Evolutionary conservation across 1,140 invertebrate species (phyloP), one percentile per base, ranked within the genome.

Genomic region (Theocolax elegans): DNA sequence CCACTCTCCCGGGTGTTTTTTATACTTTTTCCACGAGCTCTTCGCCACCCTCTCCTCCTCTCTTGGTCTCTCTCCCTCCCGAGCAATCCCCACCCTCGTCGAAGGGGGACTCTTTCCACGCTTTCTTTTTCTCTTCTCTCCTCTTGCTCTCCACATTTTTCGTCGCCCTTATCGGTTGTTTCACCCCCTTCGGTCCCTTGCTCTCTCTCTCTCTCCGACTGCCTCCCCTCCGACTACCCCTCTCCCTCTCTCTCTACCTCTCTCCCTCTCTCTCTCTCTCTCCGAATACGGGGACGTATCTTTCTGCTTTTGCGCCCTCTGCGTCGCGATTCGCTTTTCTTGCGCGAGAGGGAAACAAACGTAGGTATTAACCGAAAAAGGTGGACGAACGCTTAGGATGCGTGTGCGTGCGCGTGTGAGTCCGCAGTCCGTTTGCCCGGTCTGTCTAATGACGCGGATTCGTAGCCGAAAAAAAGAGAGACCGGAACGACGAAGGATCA

Each of bases 341-440:
- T 35, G 31, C 31, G 31, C 31, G 31, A 35, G 31, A 35, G 42
- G 6, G 25, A 49, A 64, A 51, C 46, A 38, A 64, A 31, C 46
- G 66, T 77, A 74, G 74, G 81, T 78, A 83, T 84, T 82, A 84
- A 83, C 79, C 80, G 76, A 76, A 80, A 83, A 85, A 85, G 82
- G 81, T 78, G 81, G 78, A 83, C 80, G 81, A 83, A 80, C 82
- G 10, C 58, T 60, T 40, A 19, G 54, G 54, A 40, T 29, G 9
- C 29, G 31, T n/a, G 2, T 3, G 19, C 23, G 12, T 19, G 19
- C 29, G 54, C 54, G 48, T 3, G 6, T 9, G 38, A 59, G 17
- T 27, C 19, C 21, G 19, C 42, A 59, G 49, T 15, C n/a, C n/a
- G 44, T 29, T 46, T 13, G 60, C 23, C n/a, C 56, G 40, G 10